These are phyloP conservation scores for Diabrotica virgifera DNA, from an alignment of 1,140 invertebrate species.

Conservation along the genomic window DNA sequence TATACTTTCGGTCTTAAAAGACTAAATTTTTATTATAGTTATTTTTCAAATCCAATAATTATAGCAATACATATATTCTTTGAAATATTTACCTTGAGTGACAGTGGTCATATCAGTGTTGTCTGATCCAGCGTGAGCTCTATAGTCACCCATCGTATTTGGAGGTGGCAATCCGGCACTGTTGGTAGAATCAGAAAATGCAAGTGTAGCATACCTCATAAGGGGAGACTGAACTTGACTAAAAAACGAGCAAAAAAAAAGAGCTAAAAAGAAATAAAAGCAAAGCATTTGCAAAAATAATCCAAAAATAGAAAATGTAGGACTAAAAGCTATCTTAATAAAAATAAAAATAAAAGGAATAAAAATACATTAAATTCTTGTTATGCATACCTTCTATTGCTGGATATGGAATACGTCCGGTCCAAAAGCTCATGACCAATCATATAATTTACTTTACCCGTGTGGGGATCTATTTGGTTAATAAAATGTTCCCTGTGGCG, in stretches of 20 bases:
- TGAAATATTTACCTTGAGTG: slow-evolving; percentile 8
- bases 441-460: slow-evolving; percentile 63
- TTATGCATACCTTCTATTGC: slow-evolving; percentile 20
- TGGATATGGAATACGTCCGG: slow-evolving; percentile 43
- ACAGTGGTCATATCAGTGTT: slow-evolving; percentile 29
- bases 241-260: not conserved
- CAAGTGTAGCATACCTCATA: slow-evolving; percentile 50
- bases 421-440: slow-evolving; percentile 58
- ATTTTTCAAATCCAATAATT: no score
- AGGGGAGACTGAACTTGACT: slow-evolving; percentile 24
- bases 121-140: slow-evolving; percentile 31
- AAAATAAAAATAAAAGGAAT: no score
- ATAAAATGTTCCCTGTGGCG: slow-evolving; percentile 74
- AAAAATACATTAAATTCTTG: no score
- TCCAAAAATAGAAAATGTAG: no score
- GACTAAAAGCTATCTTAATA: no score
- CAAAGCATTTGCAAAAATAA: no score
- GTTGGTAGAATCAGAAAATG: slow-evolving; percentile 50
- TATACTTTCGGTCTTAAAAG: no score
- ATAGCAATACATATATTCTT: no score
- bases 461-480: slow-evolving; percentile 70
- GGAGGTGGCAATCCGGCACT: not conserved
- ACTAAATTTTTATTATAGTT: no score
- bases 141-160: slow-evolving; percentile 33
- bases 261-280: no score